phyloP scores from a whole-genome alignment of 1,140 invertebrate genomes.

The Drosophila truncata region DNA sequence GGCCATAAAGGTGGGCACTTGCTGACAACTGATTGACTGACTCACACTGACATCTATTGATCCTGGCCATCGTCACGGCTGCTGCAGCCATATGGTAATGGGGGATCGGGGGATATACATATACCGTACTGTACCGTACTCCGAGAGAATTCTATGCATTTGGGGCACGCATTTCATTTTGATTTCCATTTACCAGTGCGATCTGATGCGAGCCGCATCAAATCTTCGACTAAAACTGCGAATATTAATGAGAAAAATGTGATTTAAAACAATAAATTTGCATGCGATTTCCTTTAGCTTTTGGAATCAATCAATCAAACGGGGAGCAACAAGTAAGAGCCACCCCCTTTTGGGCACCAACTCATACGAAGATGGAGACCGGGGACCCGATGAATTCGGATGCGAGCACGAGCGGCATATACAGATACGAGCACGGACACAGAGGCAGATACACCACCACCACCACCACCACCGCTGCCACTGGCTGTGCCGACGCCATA shows the following conservation, averaged over 20 bases:
- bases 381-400: slow-evolving; percentile 17
- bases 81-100: slow-evolving; percentile 34
- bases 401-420: slow-evolving; percentile 19
- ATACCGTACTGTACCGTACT: slow-evolving; percentile 49
- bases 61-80: slow-evolving; percentile 5
- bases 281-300: slow-evolving; percentile 56
- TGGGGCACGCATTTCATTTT: slow-evolving; percentile 57
- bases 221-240: slow-evolving; percentile 26
- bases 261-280: slow-evolving; percentile 79
- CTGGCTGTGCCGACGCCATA: slow-evolving; percentile 57
- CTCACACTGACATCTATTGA: slow-evolving; percentile 27
- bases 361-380: slow-evolving; percentile 1
- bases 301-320: slow-evolving; percentile 66
- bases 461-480: slow-evolving; percentile 6
- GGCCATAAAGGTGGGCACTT: slow-evolving; percentile 12
- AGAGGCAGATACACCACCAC: slow-evolving; percentile 23
- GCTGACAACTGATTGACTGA: background rate
- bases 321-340: slow-evolving; percentile 52
- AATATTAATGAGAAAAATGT: slow-evolving; percentile 78
- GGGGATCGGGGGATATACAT: slow-evolving; percentile 21
- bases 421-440: slow-evolving; percentile 23
- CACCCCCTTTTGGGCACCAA: slow-evolving; percentile 21
- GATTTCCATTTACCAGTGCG: slow-evolving; percentile 26
- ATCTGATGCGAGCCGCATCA: slow-evolving; percentile 35
- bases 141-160: slow-evolving; percentile 37